A percentile compares a stretch with the other conserved stretches of the same genome.
phyloP scores from a whole-genome alignment of 2,888 invertebrate genomes.

The Dione vanillae region DNA sequence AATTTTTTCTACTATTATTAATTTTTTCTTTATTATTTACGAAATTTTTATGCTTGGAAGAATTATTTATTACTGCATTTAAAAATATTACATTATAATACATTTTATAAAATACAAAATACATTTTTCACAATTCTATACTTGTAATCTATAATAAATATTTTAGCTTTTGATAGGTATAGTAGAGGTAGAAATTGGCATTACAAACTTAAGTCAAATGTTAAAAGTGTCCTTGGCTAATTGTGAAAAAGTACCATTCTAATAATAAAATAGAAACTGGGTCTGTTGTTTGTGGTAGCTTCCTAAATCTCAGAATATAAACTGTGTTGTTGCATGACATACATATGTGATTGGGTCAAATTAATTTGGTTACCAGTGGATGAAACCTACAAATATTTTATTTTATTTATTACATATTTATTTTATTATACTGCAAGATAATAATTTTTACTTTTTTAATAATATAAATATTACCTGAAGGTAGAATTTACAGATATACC shows the following conservation, averaged over 20 bases:
- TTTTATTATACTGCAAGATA: too few relatives aligned
- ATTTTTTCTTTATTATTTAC: neutral
- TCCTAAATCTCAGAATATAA: constrained; percentile 48
- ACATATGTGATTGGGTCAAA: constrained; percentile 53
- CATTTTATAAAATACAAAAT: too few relatives aligned
- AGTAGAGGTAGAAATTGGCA: constrained; percentile 11
- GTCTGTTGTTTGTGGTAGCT: constrained; percentile 57
- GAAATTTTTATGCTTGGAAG: neutral
- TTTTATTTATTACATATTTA: neutral
- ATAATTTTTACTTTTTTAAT: too few relatives aligned
- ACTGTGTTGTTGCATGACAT: constrained; percentile 50
- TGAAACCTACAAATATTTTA: neutral
- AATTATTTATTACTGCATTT: neutral
- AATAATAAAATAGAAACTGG: constrained; percentile 60
- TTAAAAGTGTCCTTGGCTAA: constrained; percentile 48
- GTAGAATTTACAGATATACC: too few relatives aligned
- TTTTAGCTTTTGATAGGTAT: neutral
- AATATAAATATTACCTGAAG: too few relatives aligned
- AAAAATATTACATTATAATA: neutral
- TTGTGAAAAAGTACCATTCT: constrained; percentile 52
- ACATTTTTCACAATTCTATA: neutral
- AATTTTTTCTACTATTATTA: neutral
- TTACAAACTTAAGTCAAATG: constrained; percentile 29
- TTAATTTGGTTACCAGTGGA: constrained; percentile 32
- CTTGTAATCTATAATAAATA: neutral